Conservation (phyloP, 2,113 vertebrate species). For the zebrafish (Danio rerio) region DNA sequence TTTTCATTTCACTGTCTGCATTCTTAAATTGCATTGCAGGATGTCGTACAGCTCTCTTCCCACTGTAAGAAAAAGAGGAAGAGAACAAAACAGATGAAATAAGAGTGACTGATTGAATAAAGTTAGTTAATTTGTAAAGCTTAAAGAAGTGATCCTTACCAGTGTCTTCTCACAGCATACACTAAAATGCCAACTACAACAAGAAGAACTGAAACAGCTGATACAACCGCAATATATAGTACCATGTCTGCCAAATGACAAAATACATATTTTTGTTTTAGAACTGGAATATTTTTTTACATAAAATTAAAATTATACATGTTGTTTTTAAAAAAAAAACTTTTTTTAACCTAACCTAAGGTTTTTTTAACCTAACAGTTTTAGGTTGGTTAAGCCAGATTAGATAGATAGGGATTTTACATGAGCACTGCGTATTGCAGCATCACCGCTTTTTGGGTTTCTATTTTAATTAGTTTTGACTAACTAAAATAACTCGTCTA, state of each 20-base stretch:
- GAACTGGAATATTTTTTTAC: no score
- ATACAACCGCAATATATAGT: constrained; percentile 47
- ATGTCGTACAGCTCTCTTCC: not conserved
- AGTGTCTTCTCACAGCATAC: constrained; percentile 52
- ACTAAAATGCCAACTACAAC: constrained; percentile 44
- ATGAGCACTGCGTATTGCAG: no score
- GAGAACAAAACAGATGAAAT: not conserved
- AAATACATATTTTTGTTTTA: not conserved
- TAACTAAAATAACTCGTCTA: no score
- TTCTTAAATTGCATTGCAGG: not conserved
- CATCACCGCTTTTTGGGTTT: no score
- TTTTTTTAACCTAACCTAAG: no score
- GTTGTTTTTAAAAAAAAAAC: no score
- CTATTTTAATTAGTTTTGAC: no score
- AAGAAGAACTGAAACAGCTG: constrained; percentile 43
- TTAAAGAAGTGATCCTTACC: constrained; percentile 58
- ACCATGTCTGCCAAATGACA: constrained; percentile 57
- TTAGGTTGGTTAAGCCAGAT: no score
- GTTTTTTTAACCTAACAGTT: no score
- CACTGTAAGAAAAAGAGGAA: not conserved
- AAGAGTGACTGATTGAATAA: not conserved
- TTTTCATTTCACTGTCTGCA: not conserved
- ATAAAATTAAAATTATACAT: no score
- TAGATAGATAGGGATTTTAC: no score
- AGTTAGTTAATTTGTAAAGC: not conserved